Conservation (phyloP, 1,140 invertebrate species). For the Trichonephila clavata region DNA sequence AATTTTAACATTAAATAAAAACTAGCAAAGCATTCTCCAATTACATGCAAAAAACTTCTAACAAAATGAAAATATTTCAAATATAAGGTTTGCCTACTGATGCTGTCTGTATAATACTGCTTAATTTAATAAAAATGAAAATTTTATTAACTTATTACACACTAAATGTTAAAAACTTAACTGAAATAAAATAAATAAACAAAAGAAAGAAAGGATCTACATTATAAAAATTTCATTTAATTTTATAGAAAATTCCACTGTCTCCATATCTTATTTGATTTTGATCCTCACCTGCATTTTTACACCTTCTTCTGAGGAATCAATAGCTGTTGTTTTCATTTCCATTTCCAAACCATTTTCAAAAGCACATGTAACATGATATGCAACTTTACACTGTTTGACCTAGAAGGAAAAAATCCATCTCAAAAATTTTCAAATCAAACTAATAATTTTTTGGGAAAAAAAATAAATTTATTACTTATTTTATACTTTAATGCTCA, state of each 20-base stretch:
- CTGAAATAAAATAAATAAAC: too few species aligned
- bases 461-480: not conserved
- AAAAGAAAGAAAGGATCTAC: too few species aligned
- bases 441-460: not conserved
- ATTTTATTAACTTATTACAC: too few species aligned
- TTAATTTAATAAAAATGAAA: too few species aligned
- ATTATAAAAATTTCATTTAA: not conserved
- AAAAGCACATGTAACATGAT: slow-evolving; percentile 99
- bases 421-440: not conserved
- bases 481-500: too few species aligned
- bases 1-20: too few species aligned
- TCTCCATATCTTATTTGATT: not conserved
- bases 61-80: too few species aligned
- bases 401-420: slow-evolving; percentile 80
- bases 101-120: too few species aligned
- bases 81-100: too few species aligned
- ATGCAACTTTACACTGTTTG: slow-evolving; percentile 98
- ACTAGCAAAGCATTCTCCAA: too few species aligned
- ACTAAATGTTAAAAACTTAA: too few species aligned
- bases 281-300: slow-evolving; percentile 73
- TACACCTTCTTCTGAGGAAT: slow-evolving; percentile 77
- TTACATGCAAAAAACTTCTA: too few species aligned
- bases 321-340: slow-evolving; percentile 72
- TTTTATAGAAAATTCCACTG: not conserved
- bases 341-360: slow-evolving; percentile 97